These are phyloP conservation scores for Falco punctatus DNA, from an alignment of 2,113 vertebrate species.

Conservation along the genomic window DNA sequence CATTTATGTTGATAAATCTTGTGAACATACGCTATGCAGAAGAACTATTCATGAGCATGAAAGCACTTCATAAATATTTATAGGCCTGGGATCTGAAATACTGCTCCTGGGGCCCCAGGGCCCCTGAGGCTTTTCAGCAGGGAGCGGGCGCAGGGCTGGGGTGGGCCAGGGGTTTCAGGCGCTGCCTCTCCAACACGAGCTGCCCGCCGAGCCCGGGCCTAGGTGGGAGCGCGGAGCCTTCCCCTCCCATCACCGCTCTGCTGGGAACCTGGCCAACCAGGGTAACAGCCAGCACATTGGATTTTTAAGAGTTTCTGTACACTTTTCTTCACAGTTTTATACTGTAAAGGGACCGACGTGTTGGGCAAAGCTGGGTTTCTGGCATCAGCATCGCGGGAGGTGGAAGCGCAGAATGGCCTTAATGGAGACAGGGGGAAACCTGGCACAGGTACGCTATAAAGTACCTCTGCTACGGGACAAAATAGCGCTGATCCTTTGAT, in stretches of 20 bases:
- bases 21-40: fast-evolving
- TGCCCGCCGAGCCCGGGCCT: not conserved
- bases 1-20: not conserved
- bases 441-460: not conserved
- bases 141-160: not conserved
- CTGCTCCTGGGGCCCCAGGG: not conserved
- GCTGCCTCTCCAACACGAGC: not conserved
- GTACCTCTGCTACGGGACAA: not conserved
- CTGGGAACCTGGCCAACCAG: fast-evolving
- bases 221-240: not conserved
- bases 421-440: not conserved
- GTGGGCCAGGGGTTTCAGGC: not conserved
- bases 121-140: not conserved
- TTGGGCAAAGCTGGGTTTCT: not conserved
- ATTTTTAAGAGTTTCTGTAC: not conserved
- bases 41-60: not conserved
- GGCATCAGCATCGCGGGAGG: not conserved
- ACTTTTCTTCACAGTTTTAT: fast-evolving
- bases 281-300: not conserved
- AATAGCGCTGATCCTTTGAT: not conserved
- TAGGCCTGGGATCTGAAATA: not conserved
- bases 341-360: not conserved
- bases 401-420: not conserved
- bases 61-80: not conserved
- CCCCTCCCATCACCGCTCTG: not conserved